phyloP scores from a whole-genome alignment of 2,113 vertebrate species.

The Cynopterus brachyotis region DNA sequence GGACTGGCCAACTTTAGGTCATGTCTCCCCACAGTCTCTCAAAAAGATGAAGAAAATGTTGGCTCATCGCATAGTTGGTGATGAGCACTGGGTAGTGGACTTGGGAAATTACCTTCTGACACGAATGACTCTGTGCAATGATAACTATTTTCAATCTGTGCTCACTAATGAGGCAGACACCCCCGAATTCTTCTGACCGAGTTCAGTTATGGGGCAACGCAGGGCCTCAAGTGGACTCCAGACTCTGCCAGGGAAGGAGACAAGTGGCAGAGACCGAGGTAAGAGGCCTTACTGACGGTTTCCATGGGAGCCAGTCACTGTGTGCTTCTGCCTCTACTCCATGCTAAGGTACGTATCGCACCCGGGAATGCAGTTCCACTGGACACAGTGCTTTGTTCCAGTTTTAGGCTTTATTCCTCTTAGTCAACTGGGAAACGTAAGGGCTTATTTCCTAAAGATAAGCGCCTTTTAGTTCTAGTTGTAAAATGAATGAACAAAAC shows the following conservation, averaged over 20 bases:
- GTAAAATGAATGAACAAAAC: not conserved
- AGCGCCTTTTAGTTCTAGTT: not conserved
- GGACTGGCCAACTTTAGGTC: not conserved
- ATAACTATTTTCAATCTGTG: not conserved
- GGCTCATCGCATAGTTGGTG: not conserved
- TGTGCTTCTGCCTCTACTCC: not conserved
- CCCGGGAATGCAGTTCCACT: not conserved
- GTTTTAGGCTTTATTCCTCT: not conserved
- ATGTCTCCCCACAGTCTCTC: not conserved
- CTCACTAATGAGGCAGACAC: not conserved
- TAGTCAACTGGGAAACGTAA: not conserved
- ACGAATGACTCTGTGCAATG: not conserved
- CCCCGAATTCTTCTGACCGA: not conserved
- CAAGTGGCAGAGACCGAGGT: not conserved
- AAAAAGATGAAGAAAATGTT: not conserved
- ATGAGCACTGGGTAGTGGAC: not conserved
- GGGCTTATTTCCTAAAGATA: not conserved
- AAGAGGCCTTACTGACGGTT: not conserved
- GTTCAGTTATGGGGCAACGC: not conserved
- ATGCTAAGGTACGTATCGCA: accelerated
- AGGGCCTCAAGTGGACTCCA: not conserved
- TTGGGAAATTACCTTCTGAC: not conserved
- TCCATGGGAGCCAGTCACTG: accelerated
- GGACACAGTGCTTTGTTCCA: not conserved
- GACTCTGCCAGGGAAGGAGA: not conserved